Percentiles rank a stretch among this genome's conserved stretches.
These are phyloP conservation scores for Luperina nickerlii DNA, from an alignment of 2,888 invertebrate species.

Conservation along the genomic window DNA sequence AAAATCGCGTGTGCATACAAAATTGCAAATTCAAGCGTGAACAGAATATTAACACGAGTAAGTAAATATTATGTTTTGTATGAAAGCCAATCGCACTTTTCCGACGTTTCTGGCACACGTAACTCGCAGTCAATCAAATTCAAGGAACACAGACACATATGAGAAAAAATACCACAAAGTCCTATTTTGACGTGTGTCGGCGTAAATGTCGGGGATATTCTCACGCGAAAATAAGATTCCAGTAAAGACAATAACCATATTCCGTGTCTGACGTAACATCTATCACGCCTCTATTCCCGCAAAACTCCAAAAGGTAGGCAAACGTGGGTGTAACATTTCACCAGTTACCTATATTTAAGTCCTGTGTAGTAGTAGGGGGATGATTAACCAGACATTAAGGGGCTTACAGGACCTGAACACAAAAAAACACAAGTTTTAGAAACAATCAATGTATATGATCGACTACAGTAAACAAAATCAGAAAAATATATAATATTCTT, in stretches of 20 bases:
- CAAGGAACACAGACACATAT: neutral
- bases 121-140: slow-evolving; percentile 32
- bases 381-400: neutral
- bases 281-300: neutral
- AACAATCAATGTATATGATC: too few relatives aligned
- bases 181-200: slow-evolving; percentile 38
- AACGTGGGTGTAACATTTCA: neutral
- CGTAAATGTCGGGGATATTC: slow-evolving; percentile 2
- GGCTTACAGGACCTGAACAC: too few relatives aligned
- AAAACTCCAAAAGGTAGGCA: neutral
- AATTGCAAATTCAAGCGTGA: neutral
- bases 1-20: slow-evolving; percentile 11
- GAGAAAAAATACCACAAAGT: neutral
- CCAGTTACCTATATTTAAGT: neutral
- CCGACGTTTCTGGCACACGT: slow-evolving; percentile 25
- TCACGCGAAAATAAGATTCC: slow-evolving; percentile 1
- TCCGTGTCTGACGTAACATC: neutral
- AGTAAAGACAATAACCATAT: neutral
- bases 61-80: slow-evolving; percentile 15
- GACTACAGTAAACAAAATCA: too few relatives aligned
- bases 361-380: neutral
- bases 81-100: slow-evolving; percentile 3
- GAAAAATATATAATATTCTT: too few relatives aligned
- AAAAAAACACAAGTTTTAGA: too few relatives aligned
- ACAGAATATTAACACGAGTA: neutral